Conservation (phyloP, 2,797 vertebrate genomes). For the Melanotaenia nigrans region DNA sequence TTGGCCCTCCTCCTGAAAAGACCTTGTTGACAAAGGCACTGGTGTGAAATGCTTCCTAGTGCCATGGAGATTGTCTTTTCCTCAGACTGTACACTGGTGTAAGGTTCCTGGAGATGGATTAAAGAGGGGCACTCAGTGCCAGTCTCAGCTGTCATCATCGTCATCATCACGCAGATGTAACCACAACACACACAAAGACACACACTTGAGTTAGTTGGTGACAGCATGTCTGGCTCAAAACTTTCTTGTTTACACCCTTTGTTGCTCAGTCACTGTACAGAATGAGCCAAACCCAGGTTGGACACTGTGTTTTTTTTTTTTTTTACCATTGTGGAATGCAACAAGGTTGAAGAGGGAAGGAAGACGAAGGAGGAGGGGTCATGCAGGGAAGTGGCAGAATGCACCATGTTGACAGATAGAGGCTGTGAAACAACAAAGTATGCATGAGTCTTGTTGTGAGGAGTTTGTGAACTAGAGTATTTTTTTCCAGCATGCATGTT, state of each 20-base stretch:
- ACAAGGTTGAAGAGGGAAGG: slow-evolving; percentile 40
- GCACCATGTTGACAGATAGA: slow-evolving; percentile 61
- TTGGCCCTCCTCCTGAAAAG: slow-evolving; percentile 60
- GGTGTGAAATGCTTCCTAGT: slow-evolving; percentile 69
- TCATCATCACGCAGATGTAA: slow-evolving; percentile 43
- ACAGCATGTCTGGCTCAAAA: slow-evolving; percentile 64
- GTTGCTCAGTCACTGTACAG: slow-evolving; percentile 39
- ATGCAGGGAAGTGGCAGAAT: slow-evolving; percentile 56
- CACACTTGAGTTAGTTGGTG: slow-evolving; percentile 36
- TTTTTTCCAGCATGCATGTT: slow-evolving; percentile 5
- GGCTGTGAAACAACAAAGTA: slow-evolving; percentile 36
- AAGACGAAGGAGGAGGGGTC: slow-evolving; percentile 23
- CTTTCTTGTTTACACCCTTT: slow-evolving; percentile 51
- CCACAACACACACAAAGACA: slow-evolving; percentile 29
- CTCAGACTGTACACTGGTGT: slow-evolving; percentile 47
- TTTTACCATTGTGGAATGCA: slow-evolving; percentile 58
- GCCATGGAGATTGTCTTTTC: slow-evolving; percentile 58
- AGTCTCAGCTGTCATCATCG: slow-evolving; percentile 24
- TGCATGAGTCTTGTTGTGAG: slow-evolving; percentile 9
- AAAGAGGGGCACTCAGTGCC: slow-evolving; percentile 35
- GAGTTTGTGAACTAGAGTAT: not conserved
- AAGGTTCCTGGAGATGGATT: slow-evolving; percentile 46
- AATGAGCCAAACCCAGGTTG: slow-evolving; percentile 48
- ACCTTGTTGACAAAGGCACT: slow-evolving; percentile 71
- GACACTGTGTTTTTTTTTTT: slow-evolving; percentile 18